Percentiles rank a stretch among this genome's conserved stretches.
Evolutionary conservation across 1,140 invertebrate species (phyloP).

Genomic region (Achroia grisella): DNA sequence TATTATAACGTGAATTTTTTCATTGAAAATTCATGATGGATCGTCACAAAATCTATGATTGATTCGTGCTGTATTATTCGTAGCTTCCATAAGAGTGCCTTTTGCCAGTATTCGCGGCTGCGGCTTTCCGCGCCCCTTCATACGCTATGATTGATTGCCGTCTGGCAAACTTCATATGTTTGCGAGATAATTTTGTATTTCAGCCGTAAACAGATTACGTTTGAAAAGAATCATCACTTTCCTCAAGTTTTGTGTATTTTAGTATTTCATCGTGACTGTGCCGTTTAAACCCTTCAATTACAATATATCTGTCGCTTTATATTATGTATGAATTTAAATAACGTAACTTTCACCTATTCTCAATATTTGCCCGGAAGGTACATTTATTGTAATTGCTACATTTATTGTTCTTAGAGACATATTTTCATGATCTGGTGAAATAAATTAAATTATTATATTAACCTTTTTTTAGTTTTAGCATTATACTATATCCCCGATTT

Average conservation of each 20-base stretch:
- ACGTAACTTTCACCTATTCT: constrained; percentile 4
- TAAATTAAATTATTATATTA: neutral
- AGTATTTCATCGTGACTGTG: constrained; percentile 42
- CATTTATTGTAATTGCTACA: neutral
- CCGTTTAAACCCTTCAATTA: constrained; percentile 19
- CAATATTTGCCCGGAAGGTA: neutral
- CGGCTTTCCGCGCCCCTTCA: constrained; percentile 56
- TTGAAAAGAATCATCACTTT: constrained; percentile 63
- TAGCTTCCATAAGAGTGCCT: constrained; percentile 60
- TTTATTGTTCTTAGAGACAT: neutral
- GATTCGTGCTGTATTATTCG: constrained; percentile 68
- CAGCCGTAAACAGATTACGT: constrained; percentile 68
- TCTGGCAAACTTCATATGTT: constrained; percentile 68
- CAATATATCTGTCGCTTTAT: constrained; percentile 12
- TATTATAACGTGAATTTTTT: constrained; percentile 39
- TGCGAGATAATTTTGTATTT: constrained; percentile 71
- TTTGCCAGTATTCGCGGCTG: constrained; percentile 48
- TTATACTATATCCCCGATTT: constrained; percentile 7
- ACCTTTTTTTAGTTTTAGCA: constrained; percentile 5
- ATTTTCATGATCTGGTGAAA: neutral
- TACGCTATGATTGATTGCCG: constrained; percentile 61
- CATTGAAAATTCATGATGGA: constrained; percentile 67
- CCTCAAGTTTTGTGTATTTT: constrained; percentile 38
- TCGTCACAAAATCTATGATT: constrained; percentile 69
- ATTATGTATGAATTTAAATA: no score